These are phyloP conservation scores for Capra hircus DNA, from an alignment of 2,113 vertebrate genomes.

Conservation along the genomic window DNA sequence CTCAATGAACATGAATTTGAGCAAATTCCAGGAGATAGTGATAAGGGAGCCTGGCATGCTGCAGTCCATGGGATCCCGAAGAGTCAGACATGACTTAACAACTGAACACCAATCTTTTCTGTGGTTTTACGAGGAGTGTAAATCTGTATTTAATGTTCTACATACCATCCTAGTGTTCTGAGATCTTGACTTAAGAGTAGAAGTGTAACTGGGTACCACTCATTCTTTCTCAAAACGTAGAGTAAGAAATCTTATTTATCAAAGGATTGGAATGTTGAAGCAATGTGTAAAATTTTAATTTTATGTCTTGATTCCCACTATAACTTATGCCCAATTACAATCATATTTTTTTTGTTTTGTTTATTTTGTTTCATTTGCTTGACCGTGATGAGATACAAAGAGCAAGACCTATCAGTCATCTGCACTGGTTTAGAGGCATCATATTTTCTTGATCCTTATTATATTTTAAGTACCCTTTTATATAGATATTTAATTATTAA, in stretches of 20 bases:
- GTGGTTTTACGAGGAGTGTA: neutral
- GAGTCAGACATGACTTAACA: neutral
- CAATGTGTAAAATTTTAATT: neutral
- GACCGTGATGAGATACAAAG: neutral
- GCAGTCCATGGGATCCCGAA: neutral
- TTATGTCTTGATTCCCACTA: neutral
- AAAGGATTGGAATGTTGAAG: neutral
- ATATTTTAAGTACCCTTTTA: neutral
- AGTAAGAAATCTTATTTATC: neutral
- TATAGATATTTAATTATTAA: neutral
- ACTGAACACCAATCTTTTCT: neutral
- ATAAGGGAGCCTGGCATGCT: neutral
- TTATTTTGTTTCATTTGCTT: neutral
- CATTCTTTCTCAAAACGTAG: neutral
- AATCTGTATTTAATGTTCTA: neutral
- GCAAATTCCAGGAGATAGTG: neutral
- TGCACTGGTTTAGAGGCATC: neutral
- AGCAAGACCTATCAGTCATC: neutral
- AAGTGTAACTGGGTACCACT: neutral
- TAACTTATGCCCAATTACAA: neutral
- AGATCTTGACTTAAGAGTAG: neutral
- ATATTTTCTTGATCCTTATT: neutral
- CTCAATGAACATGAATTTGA: neutral
- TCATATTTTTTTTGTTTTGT: neutral
- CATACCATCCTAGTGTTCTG: neutral